Evolutionary conservation across 2,797 vertebrate genomes (phyloP), one percentile per base, ranked within the genome.

Genomic region (Gastrophryne carolinensis): DNA sequence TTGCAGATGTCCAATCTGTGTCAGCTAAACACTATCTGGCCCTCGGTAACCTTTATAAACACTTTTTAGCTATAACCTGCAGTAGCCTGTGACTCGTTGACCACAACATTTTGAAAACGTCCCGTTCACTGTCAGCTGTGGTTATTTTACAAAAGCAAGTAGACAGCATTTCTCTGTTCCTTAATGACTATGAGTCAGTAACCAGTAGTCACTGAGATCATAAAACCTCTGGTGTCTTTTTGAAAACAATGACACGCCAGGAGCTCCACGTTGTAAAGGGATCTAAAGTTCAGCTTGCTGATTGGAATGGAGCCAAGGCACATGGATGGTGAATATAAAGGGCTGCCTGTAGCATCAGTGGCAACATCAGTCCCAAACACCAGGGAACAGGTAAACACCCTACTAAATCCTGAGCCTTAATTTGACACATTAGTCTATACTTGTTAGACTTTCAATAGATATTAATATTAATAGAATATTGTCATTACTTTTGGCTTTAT

Each of bases 191-290:
- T 73, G 35, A 58, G 35, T 74, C 53, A 75, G 53, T 62, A 57
- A 54, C 47, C 49, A 47, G 24, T 7, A 34, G 49, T 52, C 35
- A 30, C 37, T 70, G 49, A 56, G 21, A 34, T 77, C 39, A 54
- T 73, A 35, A 47, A n/a, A 56, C 49, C 35, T 57, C 34, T 26
- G 62, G 29, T 49, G 41, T 53, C 49, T 37, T 41, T 30, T 4
- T 30, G 3, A 73, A 35, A 65, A 66, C 62, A 66, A 29, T 29
- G 27, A 70, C 74, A 77, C 57, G 74, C 70, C 74, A 70, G 24
- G 37, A 64, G n/a, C 10, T 47, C 74, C 66, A 70, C 66, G 50
- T 53, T 30, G 58, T 61, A 77, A 62, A 56, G 15, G 7, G 49
- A 77, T 57, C 52, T 47, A 66, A 77, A 77, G 75, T 77, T 41